Percentiles rank a stretch among this genome's conserved stretches.
Conservation (phyloP, 2,113 vertebrate genomes). For the Callospermophilus lateralis region DNA sequence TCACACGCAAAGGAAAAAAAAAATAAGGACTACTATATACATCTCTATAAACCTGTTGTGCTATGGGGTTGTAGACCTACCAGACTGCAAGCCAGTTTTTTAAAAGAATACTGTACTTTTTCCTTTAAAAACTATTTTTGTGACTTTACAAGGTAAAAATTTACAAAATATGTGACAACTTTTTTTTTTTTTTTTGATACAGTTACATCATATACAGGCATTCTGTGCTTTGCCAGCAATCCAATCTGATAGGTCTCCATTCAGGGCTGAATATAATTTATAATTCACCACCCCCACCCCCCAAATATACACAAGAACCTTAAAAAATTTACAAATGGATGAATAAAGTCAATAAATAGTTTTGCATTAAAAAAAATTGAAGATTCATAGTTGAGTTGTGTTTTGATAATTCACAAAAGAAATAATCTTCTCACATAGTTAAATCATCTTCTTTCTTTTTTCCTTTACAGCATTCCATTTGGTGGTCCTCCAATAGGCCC, state of each 20-base stretch:
- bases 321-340: constrained; percentile 93
- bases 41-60: constrained; percentile 92
- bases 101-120: constrained; percentile 97
- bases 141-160: constrained; percentile 99
- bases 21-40: constrained; percentile 91
- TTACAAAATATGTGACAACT: constrained; percentile 98
- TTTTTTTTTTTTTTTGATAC: constrained; percentile 91
- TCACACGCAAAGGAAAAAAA: constrained; percentile 86
- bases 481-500: constrained; percentile 97
- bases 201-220: constrained; percentile 98
- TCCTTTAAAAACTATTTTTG: constrained; percentile 97
- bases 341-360: constrained; percentile 93
- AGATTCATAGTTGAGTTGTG: constrained; percentile 92
- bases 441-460: constrained; percentile 47
- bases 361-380: constrained; percentile 89
- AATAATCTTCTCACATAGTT: constrained; percentile 74
- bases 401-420: constrained; percentile 93
- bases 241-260: constrained; percentile 90
- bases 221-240: constrained; percentile 95
- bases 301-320: constrained; percentile 92
- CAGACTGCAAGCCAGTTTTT: constrained; percentile 98
- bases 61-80: constrained; percentile 90
- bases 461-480: constrained; percentile 95
- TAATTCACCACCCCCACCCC: constrained; percentile 86
- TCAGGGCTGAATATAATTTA: constrained; percentile 88